A percentile compares a stretch with the other conserved stretches of the same genome.
These are phyloP conservation scores for Petrocephalus microphthalmus DNA, from an alignment of 2,113 vertebrate species.

Conservation along the genomic window DNA sequence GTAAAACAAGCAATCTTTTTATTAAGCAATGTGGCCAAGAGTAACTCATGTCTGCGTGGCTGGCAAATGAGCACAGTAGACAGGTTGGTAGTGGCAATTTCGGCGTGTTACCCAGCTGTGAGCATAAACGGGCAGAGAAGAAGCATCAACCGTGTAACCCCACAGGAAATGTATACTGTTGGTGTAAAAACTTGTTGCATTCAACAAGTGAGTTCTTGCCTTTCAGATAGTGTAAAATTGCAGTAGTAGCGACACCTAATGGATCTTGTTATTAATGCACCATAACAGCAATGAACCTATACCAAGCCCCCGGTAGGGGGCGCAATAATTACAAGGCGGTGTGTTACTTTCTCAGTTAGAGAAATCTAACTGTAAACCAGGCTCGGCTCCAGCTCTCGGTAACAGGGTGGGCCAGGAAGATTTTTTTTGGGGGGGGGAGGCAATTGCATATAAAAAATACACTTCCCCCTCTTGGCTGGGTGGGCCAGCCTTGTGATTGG, in stretches of 20 bases:
- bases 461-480: too few species aligned
- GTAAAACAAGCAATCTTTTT: neutral
- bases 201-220: neutral
- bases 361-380: too few species aligned
- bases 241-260: neutral
- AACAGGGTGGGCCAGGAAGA: too few species aligned
- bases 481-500: too few species aligned
- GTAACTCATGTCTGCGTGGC: neutral
- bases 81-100: neutral
- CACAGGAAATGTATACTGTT: neutral
- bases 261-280: neutral
- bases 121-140: neutral
- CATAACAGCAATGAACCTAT: neutral
- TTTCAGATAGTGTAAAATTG: neutral
- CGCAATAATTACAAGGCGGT: neutral
- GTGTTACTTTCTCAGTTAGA: neutral
- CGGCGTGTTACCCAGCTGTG: neutral
- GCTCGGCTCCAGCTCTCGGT: too few species aligned
- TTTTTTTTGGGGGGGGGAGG: too few species aligned
- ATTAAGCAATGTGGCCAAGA: neutral
- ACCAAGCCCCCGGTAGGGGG: neutral
- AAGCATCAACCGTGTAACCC: neutral
- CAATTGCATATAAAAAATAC: too few species aligned
- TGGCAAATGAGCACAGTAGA: neutral
- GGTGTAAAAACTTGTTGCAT: neutral